Base-by-base conservation (phyloP, 2,888 invertebrate genomes). In the Pristionchus japonicus region DNA sequence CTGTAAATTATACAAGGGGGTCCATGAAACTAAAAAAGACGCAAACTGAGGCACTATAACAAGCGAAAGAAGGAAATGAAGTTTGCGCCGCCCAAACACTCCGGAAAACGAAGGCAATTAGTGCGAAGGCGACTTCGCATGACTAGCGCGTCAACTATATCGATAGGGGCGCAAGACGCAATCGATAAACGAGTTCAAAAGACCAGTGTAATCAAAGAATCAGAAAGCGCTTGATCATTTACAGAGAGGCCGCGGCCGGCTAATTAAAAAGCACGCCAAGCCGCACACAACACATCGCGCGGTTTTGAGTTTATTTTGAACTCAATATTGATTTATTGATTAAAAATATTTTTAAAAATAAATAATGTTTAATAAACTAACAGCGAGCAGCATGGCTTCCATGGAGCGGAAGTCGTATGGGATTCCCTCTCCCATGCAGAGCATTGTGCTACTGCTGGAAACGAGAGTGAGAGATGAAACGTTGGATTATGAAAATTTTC, bases 401-500 rank as follows among this genome's bases (percentile, higher is more conserved):
- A 83, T 6, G 0, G 82, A 40, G 17, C 52, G 27, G 49, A 27
- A 83, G 52, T 83, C 52, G 52, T n/a, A 49, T 4, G 52, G 27
- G 82, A 83, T 83, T 27, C 43, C 23, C 52, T 49, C 82, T 23
- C 34, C 82, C 23, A 52, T 23, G 23, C 82, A 83, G 52, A 83
- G 52, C 82, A 83, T 83, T 43, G 31, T 11, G 82, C 27, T 52
- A 17, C 70, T 43, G 80, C 43, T 40, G 52, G 27, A 34, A 83
- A 83, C 23, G 52, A 7, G 82, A 20, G 82, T 13, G 52, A 7
- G 82, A 20, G 82, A 49, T 52, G 52, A 52, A 80, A 34, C 49
- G 52, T 6, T 27, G 82, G 49, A 49, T 83, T 83, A 49, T 83
- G 52, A 49, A 49, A 49, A 49, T 83, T 83, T 49, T 52, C 82